Conservation (phyloP, 53 echinoderm and acorn worm genomes). For the Hippasteria phrygiana region DNA sequence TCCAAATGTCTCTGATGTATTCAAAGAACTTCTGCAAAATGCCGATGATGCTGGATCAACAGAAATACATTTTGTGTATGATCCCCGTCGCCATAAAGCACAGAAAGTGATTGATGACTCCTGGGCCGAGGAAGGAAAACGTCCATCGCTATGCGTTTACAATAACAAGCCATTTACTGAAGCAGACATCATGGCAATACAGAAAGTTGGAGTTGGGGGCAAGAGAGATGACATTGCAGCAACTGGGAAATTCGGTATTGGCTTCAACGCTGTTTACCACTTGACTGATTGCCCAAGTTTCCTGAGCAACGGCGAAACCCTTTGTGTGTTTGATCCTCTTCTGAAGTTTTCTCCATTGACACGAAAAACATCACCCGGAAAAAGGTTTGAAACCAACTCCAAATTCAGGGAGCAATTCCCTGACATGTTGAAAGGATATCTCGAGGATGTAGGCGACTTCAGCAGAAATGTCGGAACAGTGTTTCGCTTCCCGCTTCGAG, state of each 20-base stretch:
- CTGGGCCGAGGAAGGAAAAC: constrained; percentile 46
- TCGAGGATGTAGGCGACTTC: constrained; percentile 30
- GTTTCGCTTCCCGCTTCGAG: constrained; percentile 66
- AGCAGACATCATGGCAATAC: constrained; percentile 85
- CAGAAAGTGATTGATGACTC: constrained; percentile 55
- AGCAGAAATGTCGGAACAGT: constrained; percentile 26
- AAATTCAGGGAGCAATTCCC: constrained; percentile 46
- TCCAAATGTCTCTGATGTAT: constrained; percentile 80
- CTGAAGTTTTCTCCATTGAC: constrained; percentile 68
- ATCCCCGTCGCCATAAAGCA: constrained; percentile 70
- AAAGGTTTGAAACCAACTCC: constrained; percentile 4
- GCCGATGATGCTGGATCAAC: constrained; percentile 89
- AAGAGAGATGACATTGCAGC: constrained; percentile 68
- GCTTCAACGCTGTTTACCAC: constrained; percentile 93
- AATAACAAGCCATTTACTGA: constrained; percentile 86
- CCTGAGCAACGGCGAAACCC: constrained; percentile 67
- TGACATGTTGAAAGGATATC: constrained; percentile 60
- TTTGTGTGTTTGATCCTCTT: constrained; percentile 87
- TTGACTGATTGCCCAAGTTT: constrained; percentile 93
- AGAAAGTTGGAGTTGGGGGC: too few species aligned
- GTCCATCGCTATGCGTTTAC: constrained; percentile 81
- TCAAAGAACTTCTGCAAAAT: constrained; percentile 92
- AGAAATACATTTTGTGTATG: constrained; percentile 90
- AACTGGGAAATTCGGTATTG: constrained; percentile 73
- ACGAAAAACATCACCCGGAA: constrained; percentile 56